Base-by-base conservation (phyloP, 1,140 invertebrate species). In the Micrasema longulum region DNA sequence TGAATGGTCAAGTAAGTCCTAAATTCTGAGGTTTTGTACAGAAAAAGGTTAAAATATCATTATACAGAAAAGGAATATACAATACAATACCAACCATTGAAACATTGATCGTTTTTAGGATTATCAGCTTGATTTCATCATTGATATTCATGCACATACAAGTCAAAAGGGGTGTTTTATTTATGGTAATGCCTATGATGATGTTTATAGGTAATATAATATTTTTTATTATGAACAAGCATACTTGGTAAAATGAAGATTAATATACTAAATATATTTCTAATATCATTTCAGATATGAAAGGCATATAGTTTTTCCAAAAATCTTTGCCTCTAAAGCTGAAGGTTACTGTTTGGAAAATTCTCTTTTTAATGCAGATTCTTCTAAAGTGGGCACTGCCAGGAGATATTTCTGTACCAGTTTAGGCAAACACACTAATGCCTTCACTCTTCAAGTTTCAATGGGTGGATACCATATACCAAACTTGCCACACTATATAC, bases 161-260 rank as follows among this genome's bases (percentile, higher is more conserved):
- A 97, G 92, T 72, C 87, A 97, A 45, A 93, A 94, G 78, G 97
- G 97, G 14, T 91, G 95, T 38, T 99, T 99, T 83, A 91, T 99
- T 71, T 96, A 97, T 79, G 97, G 97, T 6, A 99, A 98, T 83
- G 93, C 95, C 0, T 98, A 96, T 78, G 96, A 98, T 74, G 96
- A 99, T 80, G 94, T 95, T 6, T 95, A 95, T 81, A 90, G 93
- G 92, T 93, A 71, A 22, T 22, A 22, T 16, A 48, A 48, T 48
- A 1, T n/a, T n/a, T n/a, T n/a, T n/a, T n/a, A n/a, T n/a, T n/a
- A n/a, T n/a, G n/a, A n/a, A n/a, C n/a, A n/a, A n/a, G n/a, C n/a
- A n/a, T n/a, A 48, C 20, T 16, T 48, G 6, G 10, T 48, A 20
- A 22, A 22, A 53, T 43, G 41, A 2, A 43, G 10, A 43, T 14